Evolutionary conservation across 2,888 invertebrate genomes (phyloP).

Genomic region (Girardia tigrina): DNA sequence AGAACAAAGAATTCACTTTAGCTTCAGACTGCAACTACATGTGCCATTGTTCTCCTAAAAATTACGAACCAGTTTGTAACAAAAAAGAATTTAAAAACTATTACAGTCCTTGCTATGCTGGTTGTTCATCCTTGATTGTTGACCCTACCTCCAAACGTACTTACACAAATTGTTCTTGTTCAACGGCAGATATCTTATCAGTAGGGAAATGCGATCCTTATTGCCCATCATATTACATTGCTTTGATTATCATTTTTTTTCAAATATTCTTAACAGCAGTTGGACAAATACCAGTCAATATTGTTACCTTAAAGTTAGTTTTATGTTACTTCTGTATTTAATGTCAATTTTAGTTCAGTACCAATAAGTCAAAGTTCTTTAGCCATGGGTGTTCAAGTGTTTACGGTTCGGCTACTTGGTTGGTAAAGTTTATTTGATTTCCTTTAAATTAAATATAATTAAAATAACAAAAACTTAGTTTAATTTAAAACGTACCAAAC

Average conservation of each 20-base stretch:
- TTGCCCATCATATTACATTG: constrained; percentile 8
- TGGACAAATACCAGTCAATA: constrained; percentile 1
- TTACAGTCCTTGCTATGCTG: constrained; percentile 29
- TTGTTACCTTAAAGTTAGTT: neutral
- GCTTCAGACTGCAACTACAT: neutral
- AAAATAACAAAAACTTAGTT: no score
- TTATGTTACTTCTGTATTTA: neutral
- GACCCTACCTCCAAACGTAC: neutral
- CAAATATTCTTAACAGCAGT: neutral
- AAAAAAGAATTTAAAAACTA: constrained; percentile 14
- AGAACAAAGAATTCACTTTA: neutral
- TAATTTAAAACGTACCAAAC: no score
- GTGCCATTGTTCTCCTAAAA: neutral
- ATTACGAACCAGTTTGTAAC: constrained; percentile 13
- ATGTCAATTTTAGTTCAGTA: neutral
- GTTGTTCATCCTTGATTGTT: neutral
- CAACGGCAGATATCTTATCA: neutral
- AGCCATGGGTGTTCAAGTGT: neutral
- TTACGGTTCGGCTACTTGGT: constrained; percentile 10
- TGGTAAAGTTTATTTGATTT: no score
- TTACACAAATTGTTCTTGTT: neutral
- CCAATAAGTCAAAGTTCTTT: neutral
- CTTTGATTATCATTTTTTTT: neutral
- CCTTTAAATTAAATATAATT: no score
- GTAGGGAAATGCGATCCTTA: neutral